A percentile compares a stretch with the other conserved stretches of the same genome.
These are phyloP conservation scores for Erythrocebus patas DNA, from an alignment of 2,113 vertebrate species.

Conservation along the genomic window DNA sequence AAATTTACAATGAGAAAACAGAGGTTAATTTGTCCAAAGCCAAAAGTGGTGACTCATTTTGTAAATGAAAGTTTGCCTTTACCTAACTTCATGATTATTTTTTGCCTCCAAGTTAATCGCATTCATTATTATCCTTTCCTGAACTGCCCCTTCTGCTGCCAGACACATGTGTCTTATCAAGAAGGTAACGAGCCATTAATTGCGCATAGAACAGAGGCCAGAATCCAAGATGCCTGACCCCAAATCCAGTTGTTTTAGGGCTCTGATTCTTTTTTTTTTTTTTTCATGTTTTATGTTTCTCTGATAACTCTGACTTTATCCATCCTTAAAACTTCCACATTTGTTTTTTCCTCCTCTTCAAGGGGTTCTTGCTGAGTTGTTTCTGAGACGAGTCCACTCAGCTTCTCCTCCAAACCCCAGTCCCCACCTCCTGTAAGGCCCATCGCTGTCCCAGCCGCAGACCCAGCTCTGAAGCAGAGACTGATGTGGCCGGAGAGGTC, in stretches of 20 bases:
- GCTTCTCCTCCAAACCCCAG: background rate
- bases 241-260: background rate
- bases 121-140: background rate
- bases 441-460: rapidly evolving
- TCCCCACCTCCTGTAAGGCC: background rate
- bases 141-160: too few species aligned
- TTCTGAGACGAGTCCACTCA: background rate
- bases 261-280: background rate
- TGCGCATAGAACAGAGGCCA: background rate
- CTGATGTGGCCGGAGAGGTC: background rate
- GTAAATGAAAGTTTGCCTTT: background rate
- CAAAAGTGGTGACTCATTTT: background rate
- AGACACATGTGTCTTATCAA: too few species aligned
- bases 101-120: background rate
- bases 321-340: background rate
- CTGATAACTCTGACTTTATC: background rate
- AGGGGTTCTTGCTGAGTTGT: background rate
- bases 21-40: background rate
- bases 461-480: background rate
- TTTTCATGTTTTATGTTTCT: background rate
- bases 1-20: background rate
- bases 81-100: background rate
- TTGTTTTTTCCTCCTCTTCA: rapidly evolving
- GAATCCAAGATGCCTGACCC: background rate
- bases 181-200: background rate